phyloP scores from a whole-genome alignment of 2,888 invertebrate species.

The Thera britannica region DNA sequence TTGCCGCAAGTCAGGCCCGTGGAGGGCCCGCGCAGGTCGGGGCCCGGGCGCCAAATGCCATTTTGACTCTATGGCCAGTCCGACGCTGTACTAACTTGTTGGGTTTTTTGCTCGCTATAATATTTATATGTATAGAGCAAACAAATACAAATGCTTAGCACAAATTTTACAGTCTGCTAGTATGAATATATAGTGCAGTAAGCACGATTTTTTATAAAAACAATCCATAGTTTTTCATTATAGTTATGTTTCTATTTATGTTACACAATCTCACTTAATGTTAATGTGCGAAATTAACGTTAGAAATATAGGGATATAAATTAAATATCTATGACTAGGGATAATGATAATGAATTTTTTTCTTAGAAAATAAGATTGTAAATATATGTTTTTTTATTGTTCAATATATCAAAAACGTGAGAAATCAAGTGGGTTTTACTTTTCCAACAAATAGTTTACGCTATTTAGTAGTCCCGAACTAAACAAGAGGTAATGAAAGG shows the following conservation, averaged over 20 bases:
- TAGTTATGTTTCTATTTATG: constrained; percentile 2
- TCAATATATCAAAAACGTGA: constrained; percentile 59
- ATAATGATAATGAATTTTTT: constrained; percentile 44
- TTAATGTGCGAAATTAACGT: constrained; percentile 22
- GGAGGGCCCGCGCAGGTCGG: no score
- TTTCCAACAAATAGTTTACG: neutral
- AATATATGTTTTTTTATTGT: constrained; percentile 70
- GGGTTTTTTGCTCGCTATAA: no score
- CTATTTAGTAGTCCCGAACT: neutral
- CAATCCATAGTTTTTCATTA: neutral
- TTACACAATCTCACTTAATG: constrained; percentile 12
- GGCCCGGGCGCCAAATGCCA: no score
- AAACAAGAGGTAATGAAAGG: constrained; percentile 4
- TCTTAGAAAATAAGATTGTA: constrained; percentile 61
- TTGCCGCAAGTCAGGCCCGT: no score
- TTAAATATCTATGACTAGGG: constrained; percentile 22
- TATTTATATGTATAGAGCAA: no score
- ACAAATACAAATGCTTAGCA: no score
- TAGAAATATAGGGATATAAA: constrained; percentile 27
- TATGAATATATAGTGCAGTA: neutral
- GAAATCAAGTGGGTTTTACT: constrained; percentile 24
- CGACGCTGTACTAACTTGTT: no score
- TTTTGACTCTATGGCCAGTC: no score
- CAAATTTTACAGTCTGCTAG: no score
- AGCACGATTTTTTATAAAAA: neutral